Base-by-base conservation (phyloP, 2,797 vertebrate species). In the Heliangelus exortis region DNA sequence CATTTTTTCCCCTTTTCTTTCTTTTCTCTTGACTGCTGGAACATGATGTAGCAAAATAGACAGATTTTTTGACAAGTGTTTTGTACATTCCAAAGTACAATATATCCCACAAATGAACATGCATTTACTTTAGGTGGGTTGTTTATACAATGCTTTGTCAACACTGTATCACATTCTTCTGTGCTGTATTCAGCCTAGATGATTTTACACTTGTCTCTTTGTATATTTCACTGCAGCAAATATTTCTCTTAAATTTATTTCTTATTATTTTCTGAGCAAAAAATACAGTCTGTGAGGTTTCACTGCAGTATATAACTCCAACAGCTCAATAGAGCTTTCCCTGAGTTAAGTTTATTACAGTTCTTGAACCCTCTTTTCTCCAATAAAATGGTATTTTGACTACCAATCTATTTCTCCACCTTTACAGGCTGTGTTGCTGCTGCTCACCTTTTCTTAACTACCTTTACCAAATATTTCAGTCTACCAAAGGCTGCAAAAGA, bases 221-320 rank as follows among this genome's bases (percentile, higher is more conserved):
- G 33, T 33, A 6, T 83, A 51, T 87, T 92, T 80, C 29, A 14
- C 48, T 62, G 17, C 15, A 34, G 36, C 3, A 4, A 54, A 25
- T 71, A 22, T 87, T 96, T 65, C n/a, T 54, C 21, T 71, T 63
- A 55, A 39, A 51, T 81, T 76, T 61, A 71, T 89, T 94, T 92
- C 21, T 80, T 77, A 39, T 28, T 80, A 63, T 90, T 89, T 87
- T 85, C 65, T 83, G 76, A 78, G 65, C 28, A 58, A 19, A 17
- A 80, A 17, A 76, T 55, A n/a, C 10, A 7, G 8, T 75, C 41
- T 62, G 28, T 33, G 41, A 80, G 3, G 8, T 61, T 74, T 89
- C 50, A 50, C 10, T 45, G 26, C 23, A n/a, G 41, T 3, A 28
- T 47, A 3, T 9, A 81, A 76, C 3, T 77, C 65, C 53, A 71